Evolutionary conservation across 1,140 invertebrate genomes (phyloP).

Genomic region (Drosophila simulans): DNA sequence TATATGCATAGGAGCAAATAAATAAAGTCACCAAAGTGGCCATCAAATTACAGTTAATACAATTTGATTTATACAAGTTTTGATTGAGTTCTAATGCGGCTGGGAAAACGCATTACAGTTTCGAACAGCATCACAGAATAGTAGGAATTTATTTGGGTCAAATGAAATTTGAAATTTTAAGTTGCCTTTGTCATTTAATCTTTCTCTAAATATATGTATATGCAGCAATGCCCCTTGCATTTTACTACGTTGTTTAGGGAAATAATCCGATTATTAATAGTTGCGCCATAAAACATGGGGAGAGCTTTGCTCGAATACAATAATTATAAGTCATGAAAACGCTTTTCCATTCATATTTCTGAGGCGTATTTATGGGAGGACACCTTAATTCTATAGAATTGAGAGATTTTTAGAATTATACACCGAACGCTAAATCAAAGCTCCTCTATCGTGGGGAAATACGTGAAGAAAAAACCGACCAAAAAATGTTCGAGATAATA

Average conservation of each 20-base stretch:
- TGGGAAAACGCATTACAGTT: too few species aligned
- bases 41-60: constrained; percentile 2
- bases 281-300: not conserved
- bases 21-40: constrained; percentile 5
- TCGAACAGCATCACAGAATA: not conserved
- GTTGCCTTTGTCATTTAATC: too few species aligned
- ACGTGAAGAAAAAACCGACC: not conserved
- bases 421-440: not conserved
- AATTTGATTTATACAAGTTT: not conserved
- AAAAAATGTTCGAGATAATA: constrained; percentile 27
- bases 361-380: constrained; percentile 8
- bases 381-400: constrained; percentile 9
- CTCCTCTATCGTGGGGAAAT: constrained; percentile 9
- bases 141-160: not conserved
- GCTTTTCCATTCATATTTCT: constrained; percentile 12
- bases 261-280: not conserved
- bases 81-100: not conserved
- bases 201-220: too few species aligned
- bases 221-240: too few species aligned
- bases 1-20: constrained; percentile 1
- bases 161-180: too few species aligned
- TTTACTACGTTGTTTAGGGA: not conserved
- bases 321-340: not conserved
- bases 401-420: constrained; percentile 26
- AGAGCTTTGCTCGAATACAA: not conserved